Evolutionary conservation across 2,888 invertebrate genomes (phyloP).

Genomic region (Panorpa germanica): DNA sequence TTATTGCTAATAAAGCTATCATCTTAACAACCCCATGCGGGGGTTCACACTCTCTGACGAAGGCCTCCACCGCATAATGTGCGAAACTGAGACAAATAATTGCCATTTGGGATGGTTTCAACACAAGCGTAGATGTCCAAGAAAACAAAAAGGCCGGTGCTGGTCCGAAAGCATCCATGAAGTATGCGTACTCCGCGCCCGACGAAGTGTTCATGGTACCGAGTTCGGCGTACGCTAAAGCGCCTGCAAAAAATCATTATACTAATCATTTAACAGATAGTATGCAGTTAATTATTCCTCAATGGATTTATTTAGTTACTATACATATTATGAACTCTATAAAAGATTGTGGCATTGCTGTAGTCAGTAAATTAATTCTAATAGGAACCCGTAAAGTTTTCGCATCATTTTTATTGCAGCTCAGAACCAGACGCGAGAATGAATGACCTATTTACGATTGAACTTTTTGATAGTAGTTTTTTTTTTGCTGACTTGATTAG

Average conservation of each 20-base stretch:
- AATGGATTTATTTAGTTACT: no score
- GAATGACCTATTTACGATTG: no score
- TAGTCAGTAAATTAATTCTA: no score
- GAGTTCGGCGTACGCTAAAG: conserved; percentile 82
- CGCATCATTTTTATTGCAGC: no score
- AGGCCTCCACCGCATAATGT: conserved; percentile 83
- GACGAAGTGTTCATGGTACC: conserved; percentile 92
- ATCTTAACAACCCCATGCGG: conserved; percentile 69
- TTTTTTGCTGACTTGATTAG: no score
- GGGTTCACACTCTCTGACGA: conserved; percentile 71
- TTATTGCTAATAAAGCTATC: conserved; percentile 72
- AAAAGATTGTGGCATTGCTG: no score
- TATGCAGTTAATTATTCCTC: no score
- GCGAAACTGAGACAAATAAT: conserved; percentile 87
- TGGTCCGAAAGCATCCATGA: conserved; percentile 87
- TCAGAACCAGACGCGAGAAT: no score
- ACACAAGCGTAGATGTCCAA: conserved; percentile 82
- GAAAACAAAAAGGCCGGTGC: conserved; percentile 83
- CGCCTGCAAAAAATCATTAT: conserved; percentile 44
- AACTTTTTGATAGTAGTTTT: no score
- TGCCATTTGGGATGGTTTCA: conserved; percentile 88
- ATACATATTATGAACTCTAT: no score
- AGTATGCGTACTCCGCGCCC: conserved; percentile 90
- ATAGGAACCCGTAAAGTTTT: no score
- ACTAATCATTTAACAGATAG: no score